phyloP scores from a whole-genome alignment of 2,797 vertebrate genomes.

The Oreochromis mossambicus region DNA sequence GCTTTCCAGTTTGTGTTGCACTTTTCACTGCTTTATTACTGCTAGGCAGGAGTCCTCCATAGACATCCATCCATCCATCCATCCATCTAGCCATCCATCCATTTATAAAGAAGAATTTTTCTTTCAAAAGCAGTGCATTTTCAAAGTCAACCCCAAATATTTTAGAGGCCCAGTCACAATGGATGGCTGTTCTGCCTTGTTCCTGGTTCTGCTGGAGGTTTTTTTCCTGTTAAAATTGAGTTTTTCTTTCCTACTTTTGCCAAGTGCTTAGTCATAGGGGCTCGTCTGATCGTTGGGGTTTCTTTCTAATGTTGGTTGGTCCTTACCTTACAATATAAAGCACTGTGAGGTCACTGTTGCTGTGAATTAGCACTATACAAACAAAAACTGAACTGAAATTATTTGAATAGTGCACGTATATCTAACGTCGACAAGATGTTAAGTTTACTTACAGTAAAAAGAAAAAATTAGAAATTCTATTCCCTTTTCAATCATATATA shows the following conservation, averaged over 20 bases:
- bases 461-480: neutral
- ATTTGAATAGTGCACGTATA: accelerated
- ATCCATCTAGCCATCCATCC: neutral
- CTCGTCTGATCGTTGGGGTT: neutral
- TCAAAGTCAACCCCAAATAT: neutral
- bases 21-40: neutral
- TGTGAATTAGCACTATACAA: neutral
- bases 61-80: neutral
- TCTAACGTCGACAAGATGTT: neutral
- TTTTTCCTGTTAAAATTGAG: neutral
- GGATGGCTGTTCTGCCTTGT: neutral
- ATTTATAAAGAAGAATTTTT: accelerated
- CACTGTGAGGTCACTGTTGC: neutral
- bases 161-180: accelerated
- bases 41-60: accelerated
- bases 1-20: neutral
- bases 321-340: neutral
- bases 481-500: neutral
- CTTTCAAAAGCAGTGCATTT: neutral
- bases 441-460: neutral
- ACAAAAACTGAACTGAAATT: neutral
- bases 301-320: neutral
- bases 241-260: neutral
- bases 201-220: neutral
- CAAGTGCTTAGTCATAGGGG: neutral